Evolutionary conservation across 2,888 invertebrate genomes (phyloP).

Genomic region (Plagodis dolabraria): DNA sequence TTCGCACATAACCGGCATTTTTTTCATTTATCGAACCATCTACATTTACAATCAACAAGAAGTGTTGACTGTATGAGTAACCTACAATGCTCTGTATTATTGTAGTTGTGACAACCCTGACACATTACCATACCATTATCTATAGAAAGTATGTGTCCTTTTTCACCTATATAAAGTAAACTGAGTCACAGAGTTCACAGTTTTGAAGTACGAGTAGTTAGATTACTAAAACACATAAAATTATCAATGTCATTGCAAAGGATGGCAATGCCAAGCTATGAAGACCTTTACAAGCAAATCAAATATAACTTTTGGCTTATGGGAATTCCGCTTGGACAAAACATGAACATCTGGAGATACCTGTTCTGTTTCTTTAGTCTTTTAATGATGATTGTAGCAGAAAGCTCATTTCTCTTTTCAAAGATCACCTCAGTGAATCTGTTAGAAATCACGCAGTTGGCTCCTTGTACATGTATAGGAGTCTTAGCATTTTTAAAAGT

Average conservation of each 20-base stretch:
- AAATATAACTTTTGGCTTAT: slow-evolving; percentile 56
- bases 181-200: slow-evolving; percentile 3
- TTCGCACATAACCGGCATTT: too few relatives aligned
- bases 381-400: slow-evolving; percentile 46
- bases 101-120: slow-evolving; percentile 12
- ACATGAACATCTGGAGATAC: slow-evolving; percentile 48
- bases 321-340: slow-evolving; percentile 55
- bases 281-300: slow-evolving; percentile 58
- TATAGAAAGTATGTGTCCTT: background rate
- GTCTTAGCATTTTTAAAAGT: slow-evolving; percentile 57
- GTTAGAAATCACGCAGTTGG: slow-evolving; percentile 60
- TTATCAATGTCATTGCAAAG: slow-evolving; percentile 4
- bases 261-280: slow-evolving; percentile 58
- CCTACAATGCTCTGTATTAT: too few relatives aligned
- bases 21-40: too few relatives aligned
- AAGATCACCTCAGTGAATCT: slow-evolving; percentile 62
- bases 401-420: slow-evolving; percentile 54
- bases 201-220: background rate
- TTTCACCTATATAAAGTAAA: slow-evolving; percentile 9
- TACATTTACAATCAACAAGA: too few relatives aligned
- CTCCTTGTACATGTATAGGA: slow-evolving; percentile 61
- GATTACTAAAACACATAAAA: too few relatives aligned
- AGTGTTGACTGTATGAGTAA: too few relatives aligned
- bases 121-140: slow-evolving; percentile 5
- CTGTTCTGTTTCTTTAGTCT: slow-evolving; percentile 41